Percentiles rank a stretch among this genome's conserved stretches.
Conservation (phyloP, 1,140 invertebrate genomes). For the Argopecten irradians region DNA sequence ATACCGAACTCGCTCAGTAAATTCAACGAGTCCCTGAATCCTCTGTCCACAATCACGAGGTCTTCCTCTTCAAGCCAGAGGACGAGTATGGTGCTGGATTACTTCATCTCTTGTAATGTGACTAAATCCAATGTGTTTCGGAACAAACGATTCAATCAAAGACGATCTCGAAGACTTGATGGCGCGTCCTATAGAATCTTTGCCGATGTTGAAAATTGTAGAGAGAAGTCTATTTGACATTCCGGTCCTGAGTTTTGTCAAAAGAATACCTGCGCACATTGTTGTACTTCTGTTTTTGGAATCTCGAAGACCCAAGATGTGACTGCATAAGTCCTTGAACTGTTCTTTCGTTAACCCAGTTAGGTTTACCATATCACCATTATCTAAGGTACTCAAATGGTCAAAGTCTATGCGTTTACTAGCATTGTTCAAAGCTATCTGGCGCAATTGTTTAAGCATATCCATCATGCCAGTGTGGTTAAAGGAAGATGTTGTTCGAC, state of each 20-base stretch:
- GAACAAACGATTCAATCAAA: not conserved
- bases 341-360: not conserved
- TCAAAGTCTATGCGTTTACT: constrained; percentile 28
- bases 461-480: constrained; percentile 7
- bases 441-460: not conserved
- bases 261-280: constrained; percentile 8
- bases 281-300: not conserved
- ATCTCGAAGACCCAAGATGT: not conserved
- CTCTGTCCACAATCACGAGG: constrained; percentile 31
- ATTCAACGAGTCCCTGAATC: constrained; percentile 24
- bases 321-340: not conserved
- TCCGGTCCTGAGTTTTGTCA: constrained; percentile 26
- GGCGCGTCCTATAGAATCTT: not conserved
- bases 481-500: not conserved
- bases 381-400: not conserved
- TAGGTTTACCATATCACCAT: not conserved
- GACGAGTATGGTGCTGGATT: not conserved
- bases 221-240: constrained; percentile 25
- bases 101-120: constrained; percentile 22
- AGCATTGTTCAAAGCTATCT: not conserved
- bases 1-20: constrained; percentile 29
- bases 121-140: not conserved
- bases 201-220: not conserved
- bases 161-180: not conserved
- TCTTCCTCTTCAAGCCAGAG: too few species aligned